These are phyloP conservation scores for Psittacus erithacus DNA, from an alignment of 2,113 vertebrate species.

Conservation along the genomic window DNA sequence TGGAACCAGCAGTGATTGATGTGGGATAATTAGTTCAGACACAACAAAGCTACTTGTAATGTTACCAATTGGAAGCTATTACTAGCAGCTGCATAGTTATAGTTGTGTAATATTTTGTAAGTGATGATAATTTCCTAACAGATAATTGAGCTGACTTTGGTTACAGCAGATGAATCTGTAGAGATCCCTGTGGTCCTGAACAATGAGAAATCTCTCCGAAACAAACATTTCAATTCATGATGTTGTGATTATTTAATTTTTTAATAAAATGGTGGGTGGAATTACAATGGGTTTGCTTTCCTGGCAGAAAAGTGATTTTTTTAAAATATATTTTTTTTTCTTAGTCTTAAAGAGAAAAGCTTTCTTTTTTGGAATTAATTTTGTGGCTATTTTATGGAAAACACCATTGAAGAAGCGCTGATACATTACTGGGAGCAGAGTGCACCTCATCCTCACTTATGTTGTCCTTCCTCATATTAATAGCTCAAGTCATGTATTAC, in stretches of 20 bases:
- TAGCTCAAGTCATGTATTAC: neutral
- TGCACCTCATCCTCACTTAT: neutral
- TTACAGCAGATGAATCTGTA: neutral
- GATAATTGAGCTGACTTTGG: neutral
- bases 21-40: neutral
- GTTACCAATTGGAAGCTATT: neutral
- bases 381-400: neutral
- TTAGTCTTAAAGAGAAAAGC: neutral
- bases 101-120: neutral
- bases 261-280: neutral
- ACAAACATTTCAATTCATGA: neutral
- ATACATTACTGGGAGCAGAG: neutral
- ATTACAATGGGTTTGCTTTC: neutral
- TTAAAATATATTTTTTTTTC: neutral
- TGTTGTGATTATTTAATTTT: neutral
- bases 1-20: neutral
- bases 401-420: neutral
- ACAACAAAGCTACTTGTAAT: neutral
- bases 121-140: neutral
- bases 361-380: neutral
- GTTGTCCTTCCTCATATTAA: neutral
- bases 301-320: neutral
- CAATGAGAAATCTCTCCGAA: neutral
- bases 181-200: constrained; percentile 1
- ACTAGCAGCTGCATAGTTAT: neutral